phyloP scores from a whole-genome alignment of 2,888 invertebrate species.

The Hypercompe scribonia region DNA sequence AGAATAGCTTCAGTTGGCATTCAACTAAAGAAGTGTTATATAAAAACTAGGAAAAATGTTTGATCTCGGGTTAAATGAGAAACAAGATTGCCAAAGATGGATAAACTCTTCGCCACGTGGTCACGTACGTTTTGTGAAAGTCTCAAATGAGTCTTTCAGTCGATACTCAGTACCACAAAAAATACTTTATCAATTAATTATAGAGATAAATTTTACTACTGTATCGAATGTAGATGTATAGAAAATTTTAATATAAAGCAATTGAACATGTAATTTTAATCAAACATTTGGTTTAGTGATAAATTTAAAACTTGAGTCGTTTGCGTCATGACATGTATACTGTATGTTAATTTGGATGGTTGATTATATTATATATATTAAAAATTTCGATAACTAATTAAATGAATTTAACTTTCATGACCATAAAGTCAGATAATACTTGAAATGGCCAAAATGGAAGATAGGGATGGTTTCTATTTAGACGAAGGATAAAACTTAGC shows the following conservation, averaged over 20 bases:
- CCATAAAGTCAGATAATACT: too few relatives aligned
- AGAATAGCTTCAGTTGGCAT: conserved; percentile 54
- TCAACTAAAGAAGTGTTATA: conserved; percentile 35
- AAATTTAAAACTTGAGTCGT: too few relatives aligned
- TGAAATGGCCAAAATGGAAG: too few relatives aligned
- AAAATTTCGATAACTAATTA: background rate
- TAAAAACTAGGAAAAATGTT: conserved; percentile 48
- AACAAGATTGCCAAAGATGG: conserved; percentile 17
- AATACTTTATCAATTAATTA: background rate
- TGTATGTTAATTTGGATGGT: background rate
- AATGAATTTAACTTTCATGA: background rate
- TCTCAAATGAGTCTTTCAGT: conserved; percentile 3
- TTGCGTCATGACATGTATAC: background rate
- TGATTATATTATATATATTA: background rate
- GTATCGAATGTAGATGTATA: background rate
- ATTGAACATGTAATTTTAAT: background rate
- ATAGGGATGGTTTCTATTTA: background rate
- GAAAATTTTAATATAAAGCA: background rate
- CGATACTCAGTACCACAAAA: background rate
- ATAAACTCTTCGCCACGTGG: background rate
- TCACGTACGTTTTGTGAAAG: background rate
- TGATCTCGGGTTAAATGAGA: conserved; percentile 36
- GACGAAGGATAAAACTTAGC: background rate
- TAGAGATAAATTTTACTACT: background rate
- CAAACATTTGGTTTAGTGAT: too few relatives aligned